Percentiles rank a stretch among this genome's conserved stretches.
Evolutionary conservation across 2,797 vertebrate genomes (phyloP).

Genomic region (Acanthurus tractus): DNA sequence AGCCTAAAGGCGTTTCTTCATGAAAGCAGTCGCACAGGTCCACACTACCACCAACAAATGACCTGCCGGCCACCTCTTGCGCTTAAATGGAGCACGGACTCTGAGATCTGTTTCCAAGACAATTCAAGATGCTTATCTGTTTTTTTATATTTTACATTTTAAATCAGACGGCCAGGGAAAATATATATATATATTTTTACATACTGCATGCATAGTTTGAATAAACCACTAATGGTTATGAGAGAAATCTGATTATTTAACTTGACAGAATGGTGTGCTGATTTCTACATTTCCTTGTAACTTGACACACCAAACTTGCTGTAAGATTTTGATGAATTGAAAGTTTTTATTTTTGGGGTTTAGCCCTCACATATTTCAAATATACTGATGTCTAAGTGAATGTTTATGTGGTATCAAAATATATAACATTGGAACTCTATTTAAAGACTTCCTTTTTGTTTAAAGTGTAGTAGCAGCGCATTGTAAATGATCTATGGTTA

Average conservation of each 20-base stretch:
- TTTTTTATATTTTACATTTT: constrained; percentile 52
- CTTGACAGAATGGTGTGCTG: constrained; percentile 65
- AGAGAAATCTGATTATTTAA: constrained; percentile 79
- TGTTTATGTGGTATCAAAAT: constrained; percentile 56
- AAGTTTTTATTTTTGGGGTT: constrained; percentile 46
- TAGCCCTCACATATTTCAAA: constrained; percentile 35
- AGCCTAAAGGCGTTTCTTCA: constrained; percentile 31
- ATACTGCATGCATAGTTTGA: constrained; percentile 52
- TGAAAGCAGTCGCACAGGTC: constrained; percentile 42
- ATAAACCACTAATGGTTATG: constrained; percentile 60
- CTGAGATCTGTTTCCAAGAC: constrained; percentile 70
- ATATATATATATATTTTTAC: constrained; percentile 72
- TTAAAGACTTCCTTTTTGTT: constrained; percentile 44
- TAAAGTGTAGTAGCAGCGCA: constrained; percentile 32
- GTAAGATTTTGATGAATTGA: constrained; percentile 49
- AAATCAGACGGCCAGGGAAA: constrained; percentile 69
- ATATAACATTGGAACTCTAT: constrained; percentile 45
- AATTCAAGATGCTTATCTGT: constrained; percentile 79
- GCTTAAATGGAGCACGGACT: constrained; percentile 18
- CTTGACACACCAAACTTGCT: constrained; percentile 47
- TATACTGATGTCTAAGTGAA: constrained; percentile 34
- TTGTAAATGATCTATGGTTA: constrained; percentile 48
- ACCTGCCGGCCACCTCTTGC: constrained; percentile 43
- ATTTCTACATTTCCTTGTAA: constrained; percentile 66
- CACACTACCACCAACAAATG: constrained; percentile 43